phyloP scores from a whole-genome alignment of 2,797 vertebrate species.

The Lagodon rhomboides region DNA sequence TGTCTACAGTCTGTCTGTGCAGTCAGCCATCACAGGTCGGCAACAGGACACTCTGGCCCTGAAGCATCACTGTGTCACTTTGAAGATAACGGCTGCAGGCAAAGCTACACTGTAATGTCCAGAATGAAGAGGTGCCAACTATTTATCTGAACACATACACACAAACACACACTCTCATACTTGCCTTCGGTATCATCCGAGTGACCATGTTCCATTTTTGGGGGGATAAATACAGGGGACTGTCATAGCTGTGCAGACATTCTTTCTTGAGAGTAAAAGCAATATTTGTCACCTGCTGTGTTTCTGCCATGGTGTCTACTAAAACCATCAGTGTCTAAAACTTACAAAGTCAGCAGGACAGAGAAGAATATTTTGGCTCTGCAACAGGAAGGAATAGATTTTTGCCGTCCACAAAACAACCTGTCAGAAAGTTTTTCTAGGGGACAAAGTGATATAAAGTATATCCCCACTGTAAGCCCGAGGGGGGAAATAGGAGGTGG shows the following conservation, averaged over 20 bases:
- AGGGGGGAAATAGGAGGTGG: slow-evolving; percentile 38
- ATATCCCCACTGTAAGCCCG: slow-evolving; percentile 72
- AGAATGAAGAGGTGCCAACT: slow-evolving; percentile 64
- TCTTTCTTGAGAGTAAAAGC: slow-evolving; percentile 60
- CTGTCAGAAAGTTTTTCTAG: slow-evolving; percentile 73
- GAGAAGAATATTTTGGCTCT: slow-evolving; percentile 56
- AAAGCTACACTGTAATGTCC: slow-evolving; percentile 50
- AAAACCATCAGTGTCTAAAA: slow-evolving; percentile 63
- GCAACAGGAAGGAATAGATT: slow-evolving; percentile 59
- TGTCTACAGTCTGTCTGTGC: slow-evolving; percentile 37
- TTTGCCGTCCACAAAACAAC: slow-evolving; percentile 64
- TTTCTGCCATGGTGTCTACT: slow-evolving; percentile 40
- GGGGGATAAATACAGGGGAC: slow-evolving; percentile 43
- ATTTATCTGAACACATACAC: slow-evolving; percentile 57
- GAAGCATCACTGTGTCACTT: slow-evolving; percentile 74
- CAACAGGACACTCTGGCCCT: slow-evolving; percentile 57
- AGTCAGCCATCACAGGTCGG: slow-evolving; percentile 56
- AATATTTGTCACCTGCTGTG: slow-evolving; percentile 52
- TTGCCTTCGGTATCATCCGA: slow-evolving; percentile 31
- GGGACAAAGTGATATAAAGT: slow-evolving; percentile 78
- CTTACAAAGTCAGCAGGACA: slow-evolving; percentile 60
- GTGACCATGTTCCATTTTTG: slow-evolving; percentile 16
- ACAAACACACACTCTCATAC: slow-evolving; percentile 5
- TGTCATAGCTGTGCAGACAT: slow-evolving; percentile 42
- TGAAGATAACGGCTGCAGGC: slow-evolving; percentile 80